Conservation (phyloP, 2,888 invertebrate genomes). For the Harpalus rubripes region DNA sequence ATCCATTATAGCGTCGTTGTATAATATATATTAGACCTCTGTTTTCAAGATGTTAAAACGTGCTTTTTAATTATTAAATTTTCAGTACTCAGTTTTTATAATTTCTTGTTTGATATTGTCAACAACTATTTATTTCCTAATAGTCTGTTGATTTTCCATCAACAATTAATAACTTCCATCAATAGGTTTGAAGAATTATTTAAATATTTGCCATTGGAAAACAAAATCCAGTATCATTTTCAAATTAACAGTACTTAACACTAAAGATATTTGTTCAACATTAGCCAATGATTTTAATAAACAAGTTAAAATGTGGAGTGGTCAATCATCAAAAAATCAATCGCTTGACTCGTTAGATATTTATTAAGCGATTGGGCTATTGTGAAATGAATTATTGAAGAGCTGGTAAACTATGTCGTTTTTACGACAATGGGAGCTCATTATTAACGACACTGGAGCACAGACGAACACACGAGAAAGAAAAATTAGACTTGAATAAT, state of each 20-base stretch:
- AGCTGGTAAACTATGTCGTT: conserved; percentile 40
- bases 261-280: conserved; percentile 29
- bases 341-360: conserved; percentile 45
- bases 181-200: conserved; percentile 13
- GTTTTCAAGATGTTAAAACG: too few species aligned
- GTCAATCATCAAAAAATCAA: conserved; percentile 57
- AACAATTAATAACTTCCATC: neutral
- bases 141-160: neutral
- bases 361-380: conserved; percentile 59
- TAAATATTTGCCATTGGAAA: conserved; percentile 47
- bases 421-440: conserved; percentile 49
- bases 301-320: conserved; percentile 13
- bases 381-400: conserved; percentile 44
- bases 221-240: conserved; percentile 41
- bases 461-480: neutral
- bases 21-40: too few species aligned
- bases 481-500: too few species aligned
- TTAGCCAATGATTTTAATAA: conserved; percentile 46
- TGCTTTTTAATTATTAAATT: too few species aligned
- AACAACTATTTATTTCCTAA: neutral
- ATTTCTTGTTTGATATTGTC: too few species aligned
- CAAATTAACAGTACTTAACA: conserved; percentile 45
- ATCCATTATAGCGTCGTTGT: too few species aligned
- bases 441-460: conserved; percentile 25
- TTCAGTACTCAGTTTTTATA: too few species aligned